phyloP scores from a whole-genome alignment of 2,888 invertebrate genomes.

The Harmothoe impar region DNA sequence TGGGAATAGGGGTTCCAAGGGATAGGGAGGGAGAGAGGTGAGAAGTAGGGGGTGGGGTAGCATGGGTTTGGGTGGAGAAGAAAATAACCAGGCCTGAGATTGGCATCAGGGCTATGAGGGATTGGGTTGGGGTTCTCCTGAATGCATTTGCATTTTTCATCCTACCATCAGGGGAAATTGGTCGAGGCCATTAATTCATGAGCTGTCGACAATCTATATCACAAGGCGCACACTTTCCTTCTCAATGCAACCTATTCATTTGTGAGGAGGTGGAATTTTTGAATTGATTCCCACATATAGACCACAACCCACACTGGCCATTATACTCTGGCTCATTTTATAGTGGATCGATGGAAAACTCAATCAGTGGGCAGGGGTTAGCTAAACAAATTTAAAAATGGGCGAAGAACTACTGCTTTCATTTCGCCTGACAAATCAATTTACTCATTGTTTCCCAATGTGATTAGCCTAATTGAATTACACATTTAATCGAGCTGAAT shows the following conservation, averaged over 20 bases:
- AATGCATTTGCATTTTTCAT: slow-evolving; percentile 55
- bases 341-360: background rate
- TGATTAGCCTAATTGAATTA: slow-evolving; percentile 47
- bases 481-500: slow-evolving; percentile 52
- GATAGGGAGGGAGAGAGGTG: background rate
- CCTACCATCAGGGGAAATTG: slow-evolving; percentile 55
- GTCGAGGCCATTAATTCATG: slow-evolving; percentile 32
- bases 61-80: background rate
- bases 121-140: slow-evolving; percentile 28
- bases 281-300: background rate
- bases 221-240: background rate
- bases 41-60: background rate
- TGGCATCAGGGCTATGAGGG: slow-evolving; percentile 40
- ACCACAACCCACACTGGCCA: background rate
- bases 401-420: slow-evolving; percentile 32
- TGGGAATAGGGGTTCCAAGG: background rate
- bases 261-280: background rate
- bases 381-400: slow-evolving; percentile 46
- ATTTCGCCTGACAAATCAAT: slow-evolving; percentile 38
- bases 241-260: background rate
- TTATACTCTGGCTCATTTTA: no score
- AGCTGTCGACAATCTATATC: slow-evolving; percentile 38
- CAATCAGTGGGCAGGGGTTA: slow-evolving; percentile 17
- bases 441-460: slow-evolving; percentile 26
- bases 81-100: slow-evolving; percentile 29